These are phyloP conservation scores for Oithona nana DNA, from an alignment of 2,888 invertebrate species.

Conservation along the genomic window DNA sequence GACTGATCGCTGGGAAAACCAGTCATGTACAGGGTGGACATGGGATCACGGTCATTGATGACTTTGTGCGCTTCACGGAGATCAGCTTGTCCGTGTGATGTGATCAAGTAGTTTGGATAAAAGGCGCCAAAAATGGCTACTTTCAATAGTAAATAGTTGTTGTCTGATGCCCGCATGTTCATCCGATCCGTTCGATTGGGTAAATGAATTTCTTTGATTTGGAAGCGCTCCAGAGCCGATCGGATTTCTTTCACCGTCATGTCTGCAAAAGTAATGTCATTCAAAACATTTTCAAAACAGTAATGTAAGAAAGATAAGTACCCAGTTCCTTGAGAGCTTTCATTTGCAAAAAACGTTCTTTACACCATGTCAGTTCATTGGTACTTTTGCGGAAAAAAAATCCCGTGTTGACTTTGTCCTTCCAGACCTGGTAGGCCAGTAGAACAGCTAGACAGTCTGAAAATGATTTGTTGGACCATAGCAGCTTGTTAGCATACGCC, in stretches of 20 bases:
- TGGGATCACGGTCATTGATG: constrained; percentile 53
- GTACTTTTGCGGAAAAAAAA: constrained; percentile 36
- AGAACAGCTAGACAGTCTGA: constrained; percentile 67
- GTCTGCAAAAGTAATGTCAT: too few relatives aligned
- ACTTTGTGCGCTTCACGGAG: constrained; percentile 45
- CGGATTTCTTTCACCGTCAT: background rate
- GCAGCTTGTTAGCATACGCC: constrained; percentile 51
- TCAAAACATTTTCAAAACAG: background rate
- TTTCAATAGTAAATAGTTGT: constrained; percentile 29
- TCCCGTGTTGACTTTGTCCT: constrained; percentile 48
- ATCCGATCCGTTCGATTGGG: background rate
- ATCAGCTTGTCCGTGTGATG: constrained; percentile 33
- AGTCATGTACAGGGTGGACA: constrained; percentile 45
- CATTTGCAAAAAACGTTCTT: background rate
- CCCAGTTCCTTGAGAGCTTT: background rate
- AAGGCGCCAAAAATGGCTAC: constrained; percentile 66
- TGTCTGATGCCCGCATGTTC: background rate
- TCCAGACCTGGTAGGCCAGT: constrained; percentile 57
- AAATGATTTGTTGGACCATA: constrained; percentile 61
- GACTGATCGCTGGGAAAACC: constrained; percentile 41
- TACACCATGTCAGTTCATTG: constrained; percentile 24
- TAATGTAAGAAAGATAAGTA: too few relatives aligned
- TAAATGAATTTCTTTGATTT: background rate
- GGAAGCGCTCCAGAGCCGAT: background rate
- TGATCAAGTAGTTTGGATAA: constrained; percentile 74